These are phyloP conservation scores for Autographa pulchrina DNA, from an alignment of 2,888 invertebrate species.

Conservation along the genomic window DNA sequence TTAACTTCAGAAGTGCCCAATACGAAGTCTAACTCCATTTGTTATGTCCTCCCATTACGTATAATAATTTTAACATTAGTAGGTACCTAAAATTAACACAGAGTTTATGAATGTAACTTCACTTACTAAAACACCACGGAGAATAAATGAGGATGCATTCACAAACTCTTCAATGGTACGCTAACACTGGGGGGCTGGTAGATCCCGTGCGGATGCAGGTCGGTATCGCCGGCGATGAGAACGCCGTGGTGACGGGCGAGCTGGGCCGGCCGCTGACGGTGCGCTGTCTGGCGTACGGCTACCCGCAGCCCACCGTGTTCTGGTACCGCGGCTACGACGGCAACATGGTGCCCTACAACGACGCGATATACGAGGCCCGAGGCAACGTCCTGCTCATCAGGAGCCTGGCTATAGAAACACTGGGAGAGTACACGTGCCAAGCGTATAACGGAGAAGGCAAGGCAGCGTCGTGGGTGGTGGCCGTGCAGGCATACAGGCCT, in stretches of 20 bases:
- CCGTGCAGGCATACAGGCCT: slow-evolving; percentile 92
- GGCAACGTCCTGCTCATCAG: slow-evolving; percentile 94
- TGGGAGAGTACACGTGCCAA: slow-evolving; percentile 96
- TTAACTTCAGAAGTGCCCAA: slow-evolving; percentile 58
- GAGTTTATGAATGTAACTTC: slow-evolving; percentile 72
- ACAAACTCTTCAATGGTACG: slow-evolving; percentile 60
- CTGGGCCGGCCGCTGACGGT: slow-evolving; percentile 92
- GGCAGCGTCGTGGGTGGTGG: slow-evolving; percentile 93
- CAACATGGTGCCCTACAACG: slow-evolving; percentile 92
- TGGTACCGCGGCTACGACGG: slow-evolving; percentile 95
- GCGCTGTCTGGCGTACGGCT: slow-evolving; percentile 95
- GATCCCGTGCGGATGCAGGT: slow-evolving; percentile 90
- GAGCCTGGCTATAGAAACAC: slow-evolving; percentile 91
- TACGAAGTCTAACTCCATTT: slow-evolving; percentile 65
- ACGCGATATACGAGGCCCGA: slow-evolving; percentile 92
- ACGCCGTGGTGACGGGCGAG: slow-evolving; percentile 91
- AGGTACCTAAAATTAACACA: slow-evolving; percentile 66
- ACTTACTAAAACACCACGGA: slow-evolving; percentile 23
- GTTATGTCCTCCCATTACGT: slow-evolving; percentile 63
- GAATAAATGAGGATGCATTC: slow-evolving; percentile 57
- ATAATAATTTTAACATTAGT: slow-evolving; percentile 66
- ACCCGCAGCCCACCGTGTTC: slow-evolving; percentile 93
- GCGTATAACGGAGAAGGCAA: slow-evolving; percentile 95
- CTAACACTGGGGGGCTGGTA: slow-evolving; percentile 77
- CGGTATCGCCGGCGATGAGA: slow-evolving; percentile 91